Evolutionary conservation across 2,797 vertebrate species (phyloP).

Genomic region (Cygnus olor): DNA sequence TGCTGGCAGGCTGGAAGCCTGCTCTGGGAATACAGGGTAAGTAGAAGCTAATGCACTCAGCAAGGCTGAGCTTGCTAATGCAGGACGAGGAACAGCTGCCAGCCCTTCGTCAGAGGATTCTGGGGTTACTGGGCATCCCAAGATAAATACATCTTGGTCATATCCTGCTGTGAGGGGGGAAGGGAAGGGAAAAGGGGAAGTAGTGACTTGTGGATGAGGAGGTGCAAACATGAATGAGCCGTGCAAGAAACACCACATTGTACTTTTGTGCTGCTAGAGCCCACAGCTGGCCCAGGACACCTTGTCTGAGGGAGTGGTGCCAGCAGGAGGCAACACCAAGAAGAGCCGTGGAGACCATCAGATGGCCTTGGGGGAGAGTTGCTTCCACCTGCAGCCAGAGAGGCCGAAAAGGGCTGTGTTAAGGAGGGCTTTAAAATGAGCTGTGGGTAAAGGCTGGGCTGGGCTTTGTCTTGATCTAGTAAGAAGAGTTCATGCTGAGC

Average conservation of each 20-base stretch:
- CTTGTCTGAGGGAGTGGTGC: fast-evolving
- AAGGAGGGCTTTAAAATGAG: fast-evolving
- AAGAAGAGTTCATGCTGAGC: too few relatives aligned
- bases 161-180: fast-evolving
- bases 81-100: neutral
- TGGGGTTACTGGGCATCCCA: neutral
- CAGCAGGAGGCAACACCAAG: neutral
- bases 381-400: fast-evolving
- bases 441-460: too few relatives aligned
- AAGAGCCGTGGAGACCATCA: neutral
- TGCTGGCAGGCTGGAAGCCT: neutral
- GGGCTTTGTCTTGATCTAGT: too few relatives aligned
- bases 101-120: neutral
- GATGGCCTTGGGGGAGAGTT: neutral
- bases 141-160: fast-evolving
- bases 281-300: neutral
- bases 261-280: fast-evolving
- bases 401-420: neutral
- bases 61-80: fast-evolving
- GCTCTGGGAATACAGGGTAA: neutral
- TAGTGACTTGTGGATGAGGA: fast-evolving
- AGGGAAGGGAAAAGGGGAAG: too few relatives aligned
- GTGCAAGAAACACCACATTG: fast-evolving
- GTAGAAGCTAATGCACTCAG: too few relatives aligned
- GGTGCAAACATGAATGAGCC: too few relatives aligned